Evolutionary conservation across 2,113 vertebrate species (phyloP).

Genomic region (Cebus imitator): DNA sequence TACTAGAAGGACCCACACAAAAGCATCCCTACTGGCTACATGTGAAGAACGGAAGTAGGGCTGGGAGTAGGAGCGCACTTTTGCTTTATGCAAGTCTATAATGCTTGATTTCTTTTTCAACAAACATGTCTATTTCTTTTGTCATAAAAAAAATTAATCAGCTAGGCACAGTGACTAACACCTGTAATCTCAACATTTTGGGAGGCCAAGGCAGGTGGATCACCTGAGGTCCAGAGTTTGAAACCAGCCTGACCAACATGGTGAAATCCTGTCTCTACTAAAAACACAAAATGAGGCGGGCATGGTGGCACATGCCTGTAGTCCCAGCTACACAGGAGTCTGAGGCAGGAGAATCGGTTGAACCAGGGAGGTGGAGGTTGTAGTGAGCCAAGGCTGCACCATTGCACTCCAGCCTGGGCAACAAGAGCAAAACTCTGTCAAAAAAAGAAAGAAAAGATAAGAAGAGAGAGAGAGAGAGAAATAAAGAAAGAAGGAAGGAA

Average conservation of each 20-base stretch:
- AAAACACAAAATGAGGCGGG: not conserved
- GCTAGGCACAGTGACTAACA: not conserved
- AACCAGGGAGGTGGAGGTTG: too few species aligned
- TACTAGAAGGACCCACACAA: not conserved
- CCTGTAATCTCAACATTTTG: not conserved
- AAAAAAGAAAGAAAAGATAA: too few species aligned
- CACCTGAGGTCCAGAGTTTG: not conserved
- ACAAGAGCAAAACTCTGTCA: too few species aligned
- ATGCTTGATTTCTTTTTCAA: not conserved
- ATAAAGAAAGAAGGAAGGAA: too few species aligned
- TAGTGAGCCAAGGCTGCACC: too few species aligned
- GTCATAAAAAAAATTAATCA: not conserved
- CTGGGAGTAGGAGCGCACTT: not conserved
- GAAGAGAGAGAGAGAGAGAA: too few species aligned
- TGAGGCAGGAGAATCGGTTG: too few species aligned
- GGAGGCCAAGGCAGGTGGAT: not conserved
- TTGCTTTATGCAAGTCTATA: not conserved
- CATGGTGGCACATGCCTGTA: too few species aligned
- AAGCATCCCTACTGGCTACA: not conserved
- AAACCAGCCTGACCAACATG: not conserved
- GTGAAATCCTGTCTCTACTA: not conserved
- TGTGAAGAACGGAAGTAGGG: not conserved
- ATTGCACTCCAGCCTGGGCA: too few species aligned
- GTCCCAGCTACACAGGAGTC: too few species aligned
- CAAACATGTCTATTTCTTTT: not conserved